Conservation (phyloP, 2,113 vertebrate genomes). For the Esox niger region DNA sequence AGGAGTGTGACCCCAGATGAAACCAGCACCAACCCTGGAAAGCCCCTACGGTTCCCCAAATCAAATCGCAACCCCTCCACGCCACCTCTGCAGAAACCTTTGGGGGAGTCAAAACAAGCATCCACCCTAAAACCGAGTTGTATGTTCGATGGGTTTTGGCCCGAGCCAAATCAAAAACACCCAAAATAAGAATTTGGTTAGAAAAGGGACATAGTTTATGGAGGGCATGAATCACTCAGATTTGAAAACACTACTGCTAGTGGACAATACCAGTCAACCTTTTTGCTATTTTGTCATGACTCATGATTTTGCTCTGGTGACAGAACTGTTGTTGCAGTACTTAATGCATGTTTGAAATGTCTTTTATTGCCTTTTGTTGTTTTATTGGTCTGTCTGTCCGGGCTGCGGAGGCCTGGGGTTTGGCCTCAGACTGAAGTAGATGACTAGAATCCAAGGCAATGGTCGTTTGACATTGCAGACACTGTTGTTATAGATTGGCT, state of each 20-base stretch:
- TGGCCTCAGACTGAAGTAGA: not conserved
- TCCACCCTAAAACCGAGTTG: not conserved
- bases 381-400: not conserved
- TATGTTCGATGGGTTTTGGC: not conserved
- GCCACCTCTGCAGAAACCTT: not conserved
- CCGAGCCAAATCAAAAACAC: not conserved
- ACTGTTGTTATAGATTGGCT: no score
- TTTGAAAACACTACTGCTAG: not conserved
- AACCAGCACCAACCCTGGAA: constrained; percentile 12
- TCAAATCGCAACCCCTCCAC: no score
- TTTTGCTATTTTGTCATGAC: not conserved
- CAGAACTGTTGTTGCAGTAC: not conserved
- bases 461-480: no score
- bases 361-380: not conserved
- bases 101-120: constrained; percentile 1
- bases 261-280: not conserved
- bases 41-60: constrained; percentile 8
- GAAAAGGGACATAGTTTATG: not conserved
- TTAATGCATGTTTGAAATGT: not conserved
- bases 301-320: not conserved
- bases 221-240: not conserved
- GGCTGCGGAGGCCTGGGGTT: not conserved
- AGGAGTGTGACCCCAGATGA: constrained; percentile 1
- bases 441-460: no score
- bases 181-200: not conserved